A percentile compares a stretch with the other conserved stretches of the same genome.
Conservation (phyloP, 2,113 vertebrate genomes). For the Rhodinocichla rosea region DNA sequence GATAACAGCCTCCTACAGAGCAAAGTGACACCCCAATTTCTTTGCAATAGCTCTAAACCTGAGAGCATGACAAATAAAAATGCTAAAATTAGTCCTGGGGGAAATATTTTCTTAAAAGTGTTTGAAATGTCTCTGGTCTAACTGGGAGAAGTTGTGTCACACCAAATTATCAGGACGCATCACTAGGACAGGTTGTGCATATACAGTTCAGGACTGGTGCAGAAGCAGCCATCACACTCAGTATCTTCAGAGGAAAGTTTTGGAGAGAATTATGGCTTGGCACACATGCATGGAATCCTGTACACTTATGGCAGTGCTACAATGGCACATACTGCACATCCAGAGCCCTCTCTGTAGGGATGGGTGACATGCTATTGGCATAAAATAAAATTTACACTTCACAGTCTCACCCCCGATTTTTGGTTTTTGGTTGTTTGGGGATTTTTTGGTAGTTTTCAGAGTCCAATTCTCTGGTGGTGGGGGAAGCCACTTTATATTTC, state of each 20-base stretch:
- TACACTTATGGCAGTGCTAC: constrained; percentile 34
- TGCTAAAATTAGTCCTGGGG: background rate
- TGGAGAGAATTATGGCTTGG: constrained; percentile 23
- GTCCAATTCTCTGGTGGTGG: background rate
- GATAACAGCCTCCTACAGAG: background rate
- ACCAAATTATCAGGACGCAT: constrained; percentile 30
- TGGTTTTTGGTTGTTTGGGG: background rate
- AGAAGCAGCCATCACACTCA: constrained; percentile 25
- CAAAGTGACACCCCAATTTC: background rate
- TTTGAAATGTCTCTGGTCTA: constrained; percentile 19
- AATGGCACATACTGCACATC: background rate
- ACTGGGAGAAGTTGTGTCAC: background rate
- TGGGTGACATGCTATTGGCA: constrained; percentile 7
- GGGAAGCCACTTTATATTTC: background rate
- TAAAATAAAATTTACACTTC: background rate
- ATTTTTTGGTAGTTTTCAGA: background rate
- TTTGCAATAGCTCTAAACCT: constrained; percentile 28
- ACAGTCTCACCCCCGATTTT: background rate
- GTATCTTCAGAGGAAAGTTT: constrained; percentile 31
- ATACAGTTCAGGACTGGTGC: constrained; percentile 60
- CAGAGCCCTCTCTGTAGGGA: constrained; percentile 35
- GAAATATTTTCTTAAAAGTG: background rate
- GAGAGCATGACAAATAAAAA: constrained; percentile 12
- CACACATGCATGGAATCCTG: constrained; percentile 39
- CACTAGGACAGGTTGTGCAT: constrained; percentile 34